phyloP scores from a whole-genome alignment of 2,888 invertebrate species.

The Lobophora halterata region DNA sequence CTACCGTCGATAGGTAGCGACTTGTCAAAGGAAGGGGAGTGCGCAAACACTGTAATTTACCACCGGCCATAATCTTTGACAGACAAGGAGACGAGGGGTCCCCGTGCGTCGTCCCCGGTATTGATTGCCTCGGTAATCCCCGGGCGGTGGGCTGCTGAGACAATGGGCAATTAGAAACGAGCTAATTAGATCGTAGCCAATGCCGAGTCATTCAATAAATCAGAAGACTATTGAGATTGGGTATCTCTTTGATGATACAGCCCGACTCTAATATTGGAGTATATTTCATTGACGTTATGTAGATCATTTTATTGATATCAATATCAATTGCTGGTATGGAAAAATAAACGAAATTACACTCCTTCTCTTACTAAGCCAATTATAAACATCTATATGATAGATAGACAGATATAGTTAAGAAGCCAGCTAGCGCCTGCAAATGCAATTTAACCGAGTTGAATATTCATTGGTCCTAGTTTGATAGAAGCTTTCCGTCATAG shows the following conservation, averaged over 20 bases:
- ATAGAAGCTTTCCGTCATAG: constrained; percentile 38
- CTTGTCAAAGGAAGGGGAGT: constrained; percentile 25
- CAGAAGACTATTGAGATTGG: constrained; percentile 17
- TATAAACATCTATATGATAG: no score
- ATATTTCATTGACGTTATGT: no score
- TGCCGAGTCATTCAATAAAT: constrained; percentile 28
- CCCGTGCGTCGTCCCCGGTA: constrained; percentile 42
- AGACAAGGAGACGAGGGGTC: constrained; percentile 50
- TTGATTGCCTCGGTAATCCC: constrained; percentile 49
- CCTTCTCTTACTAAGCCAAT: no score
- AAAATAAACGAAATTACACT: no score
- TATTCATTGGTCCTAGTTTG: constrained; percentile 45
- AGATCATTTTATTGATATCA: no score
- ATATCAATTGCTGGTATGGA: background rate
- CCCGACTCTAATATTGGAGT: background rate
- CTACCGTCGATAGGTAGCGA: constrained; percentile 16
- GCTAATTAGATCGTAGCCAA: constrained; percentile 36
- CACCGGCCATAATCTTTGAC: constrained; percentile 50
- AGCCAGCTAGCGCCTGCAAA: constrained; percentile 23
- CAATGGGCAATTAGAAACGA: constrained; percentile 45
- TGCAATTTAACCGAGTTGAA: constrained; percentile 40
- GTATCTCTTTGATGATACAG: constrained; percentile 8
- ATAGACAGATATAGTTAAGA: no score
- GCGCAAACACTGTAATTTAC: constrained; percentile 52
- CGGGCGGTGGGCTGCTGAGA: constrained; percentile 35